A percentile compares a stretch with the other conserved stretches of the same genome.
Evolutionary conservation across 2,888 invertebrate genomes (phyloP).

Genomic region (Nomada fabriciana): DNA sequence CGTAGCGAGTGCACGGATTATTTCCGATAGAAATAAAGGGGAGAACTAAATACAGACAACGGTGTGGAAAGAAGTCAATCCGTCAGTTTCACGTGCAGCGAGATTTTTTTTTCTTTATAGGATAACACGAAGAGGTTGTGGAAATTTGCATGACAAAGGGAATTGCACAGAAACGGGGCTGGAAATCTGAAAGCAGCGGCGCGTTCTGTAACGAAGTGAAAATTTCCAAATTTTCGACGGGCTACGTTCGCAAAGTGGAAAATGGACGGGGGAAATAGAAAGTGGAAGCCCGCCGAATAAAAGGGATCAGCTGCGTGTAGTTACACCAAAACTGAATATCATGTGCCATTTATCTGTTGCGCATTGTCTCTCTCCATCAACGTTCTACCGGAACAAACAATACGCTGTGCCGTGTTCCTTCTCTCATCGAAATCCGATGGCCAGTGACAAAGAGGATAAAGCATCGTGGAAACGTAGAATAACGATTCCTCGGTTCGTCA

Average conservation of each 20-base stretch:
- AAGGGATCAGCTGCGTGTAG: neutral
- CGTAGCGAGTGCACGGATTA: too few relatives aligned
- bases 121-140: too few relatives aligned
- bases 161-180: neutral
- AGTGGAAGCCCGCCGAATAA: neutral
- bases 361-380: neutral
- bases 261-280: neutral
- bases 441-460: neutral
- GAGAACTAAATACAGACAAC: too few relatives aligned
- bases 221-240: slow-evolving; percentile 15
- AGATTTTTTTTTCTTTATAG: neutral
- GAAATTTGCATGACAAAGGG: slow-evolving; percentile 22
- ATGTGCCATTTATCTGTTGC: neutral
- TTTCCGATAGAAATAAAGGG: too few relatives aligned
- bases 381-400: neutral
- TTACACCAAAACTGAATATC: neutral
- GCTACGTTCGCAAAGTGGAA: neutral
- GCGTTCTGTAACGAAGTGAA: slow-evolving; percentile 12
- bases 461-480: too few relatives aligned
- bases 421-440: neutral
- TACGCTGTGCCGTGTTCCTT: too few relatives aligned
- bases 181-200: neutral
- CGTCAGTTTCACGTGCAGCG: neutral
- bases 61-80: too few relatives aligned
- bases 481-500: neutral